phyloP scores from a whole-genome alignment of 1,140 invertebrate species.

The Drosophila orena region DNA sequence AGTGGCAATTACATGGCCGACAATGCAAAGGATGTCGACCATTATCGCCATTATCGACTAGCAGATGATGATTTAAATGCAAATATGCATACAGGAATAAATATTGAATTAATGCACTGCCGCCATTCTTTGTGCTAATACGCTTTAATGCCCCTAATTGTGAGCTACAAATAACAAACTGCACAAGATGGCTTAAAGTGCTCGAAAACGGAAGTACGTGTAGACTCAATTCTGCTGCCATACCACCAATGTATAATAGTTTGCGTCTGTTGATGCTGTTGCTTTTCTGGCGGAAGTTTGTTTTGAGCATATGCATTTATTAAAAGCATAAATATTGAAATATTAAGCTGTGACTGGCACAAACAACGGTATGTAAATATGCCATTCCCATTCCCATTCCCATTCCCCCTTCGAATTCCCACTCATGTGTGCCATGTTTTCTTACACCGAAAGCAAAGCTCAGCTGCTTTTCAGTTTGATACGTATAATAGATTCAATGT shows the following conservation, averaged over 20 bases:
- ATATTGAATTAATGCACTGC: constrained; percentile 33
- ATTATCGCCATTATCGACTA: constrained; percentile 26
- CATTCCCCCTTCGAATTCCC: background rate
- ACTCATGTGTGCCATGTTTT: constrained; percentile 5
- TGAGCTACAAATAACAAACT: constrained; percentile 9
- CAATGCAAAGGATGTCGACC: constrained; percentile 29
- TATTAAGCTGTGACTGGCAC: constrained; percentile 81
- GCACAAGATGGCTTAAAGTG: constrained; percentile 12
- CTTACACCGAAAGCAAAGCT: constrained; percentile 3
- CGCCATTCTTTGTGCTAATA: constrained; percentile 8
- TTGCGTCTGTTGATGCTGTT: constrained; percentile 26
- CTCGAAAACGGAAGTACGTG: constrained; percentile 27
- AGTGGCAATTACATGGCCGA: constrained; percentile 32
- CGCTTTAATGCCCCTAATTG: constrained; percentile 36
- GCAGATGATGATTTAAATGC: background rate
- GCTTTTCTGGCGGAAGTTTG: constrained; percentile 68
- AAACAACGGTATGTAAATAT: constrained; percentile 67
- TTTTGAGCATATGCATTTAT: constrained; percentile 79
- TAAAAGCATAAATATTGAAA: constrained; percentile 84
- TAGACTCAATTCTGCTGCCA: constrained; percentile 2
- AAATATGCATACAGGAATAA: constrained; percentile 3
- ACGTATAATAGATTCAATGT: too few species aligned
- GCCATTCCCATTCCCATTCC: background rate
- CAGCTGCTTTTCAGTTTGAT: too few species aligned
- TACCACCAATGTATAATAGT: constrained; percentile 11